Base-by-base conservation (phyloP, 37 sponge, comb jelly and placozoan genomes). In the Mnemiopsis leidyi region DNA sequence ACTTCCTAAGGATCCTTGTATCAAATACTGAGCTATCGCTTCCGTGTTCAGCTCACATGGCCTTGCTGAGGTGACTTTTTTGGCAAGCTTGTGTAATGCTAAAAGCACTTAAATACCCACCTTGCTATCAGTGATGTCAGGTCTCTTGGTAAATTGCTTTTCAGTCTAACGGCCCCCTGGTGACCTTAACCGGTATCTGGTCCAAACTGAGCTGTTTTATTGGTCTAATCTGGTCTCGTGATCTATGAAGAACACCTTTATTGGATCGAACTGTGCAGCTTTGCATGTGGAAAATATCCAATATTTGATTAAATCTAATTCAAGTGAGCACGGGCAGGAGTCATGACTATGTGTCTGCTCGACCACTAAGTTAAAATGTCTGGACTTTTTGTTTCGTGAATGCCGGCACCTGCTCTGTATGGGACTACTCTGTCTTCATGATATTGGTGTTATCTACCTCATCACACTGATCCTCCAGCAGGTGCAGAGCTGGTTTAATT, bases 81-180 rank as follows among this genome's bases (percentile, higher is more conserved):
- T 48, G 61, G 61, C 61, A 48, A n/a, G n/a, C 61, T 48, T 13
- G 13, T 48, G 61, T 48, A 48, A 48, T 48, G 5, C 61, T 48
- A 48, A 48, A 48, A 48, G 61, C 61, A 48, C 61, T 48, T 48
- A 48, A 48, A 48, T 18, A 48, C 61, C 61, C 61, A 48, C 61
- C 73, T 25, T 69, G 73, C 73, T 23, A 25, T 21, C n/a, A 21
- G 32, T 77, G 79, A 77, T 77, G 79, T 77, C 79, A 77, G 79
- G 1, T 32, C 36, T 26, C 73, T 71, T 71, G 26, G 36, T 34
- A 77, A 77, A 77, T 77, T 77, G 79, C 79, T 77, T 77, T 77
- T 77, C 26, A 36, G 36, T 77, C 79, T 77, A 34, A 77, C 61
- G 61, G 61, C 61, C 61, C 61, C 61, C 61, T 48, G 61, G 61